These are phyloP conservation scores for Antechinus stuartii DNA, from an alignment of 2,113 vertebrate genomes.

Conservation along the genomic window DNA sequence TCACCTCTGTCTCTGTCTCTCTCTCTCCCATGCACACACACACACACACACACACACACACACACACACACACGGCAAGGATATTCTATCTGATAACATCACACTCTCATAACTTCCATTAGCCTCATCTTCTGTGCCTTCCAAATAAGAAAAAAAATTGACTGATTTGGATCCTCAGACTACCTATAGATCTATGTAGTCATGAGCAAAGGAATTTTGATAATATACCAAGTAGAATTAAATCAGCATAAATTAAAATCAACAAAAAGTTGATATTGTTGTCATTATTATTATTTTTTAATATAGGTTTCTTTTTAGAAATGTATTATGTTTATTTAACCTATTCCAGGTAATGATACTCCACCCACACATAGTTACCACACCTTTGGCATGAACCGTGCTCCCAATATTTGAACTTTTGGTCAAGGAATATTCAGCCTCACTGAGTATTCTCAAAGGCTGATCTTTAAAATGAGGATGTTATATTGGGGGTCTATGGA, in stretches of 20 bases:
- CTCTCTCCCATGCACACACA: background rate
- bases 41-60: background rate
- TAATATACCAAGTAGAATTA: constrained; percentile 3
- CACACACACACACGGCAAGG: background rate
- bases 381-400: constrained; percentile 38
- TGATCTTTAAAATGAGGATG: background rate
- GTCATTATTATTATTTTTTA: constrained; percentile 36
- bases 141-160: background rate
- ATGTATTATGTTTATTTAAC: constrained; percentile 38
- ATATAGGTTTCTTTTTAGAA: constrained; percentile 58
- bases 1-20: background rate
- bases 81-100: background rate
- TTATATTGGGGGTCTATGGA: background rate
- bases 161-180: background rate
- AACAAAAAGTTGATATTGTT: background rate
- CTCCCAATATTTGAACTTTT: background rate
- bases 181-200: background rate
- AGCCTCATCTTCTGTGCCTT: constrained; percentile 33
- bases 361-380: constrained; percentile 16
- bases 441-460: constrained; percentile 10
- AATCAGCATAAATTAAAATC: constrained; percentile 11
- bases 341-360: constrained; percentile 23
- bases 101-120: background rate
- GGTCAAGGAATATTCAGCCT: background rate
- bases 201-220: constrained; percentile 14